These are phyloP conservation scores for Dermatemys mawii DNA, from an alignment of 2,113 vertebrate genomes.

Conservation along the genomic window DNA sequence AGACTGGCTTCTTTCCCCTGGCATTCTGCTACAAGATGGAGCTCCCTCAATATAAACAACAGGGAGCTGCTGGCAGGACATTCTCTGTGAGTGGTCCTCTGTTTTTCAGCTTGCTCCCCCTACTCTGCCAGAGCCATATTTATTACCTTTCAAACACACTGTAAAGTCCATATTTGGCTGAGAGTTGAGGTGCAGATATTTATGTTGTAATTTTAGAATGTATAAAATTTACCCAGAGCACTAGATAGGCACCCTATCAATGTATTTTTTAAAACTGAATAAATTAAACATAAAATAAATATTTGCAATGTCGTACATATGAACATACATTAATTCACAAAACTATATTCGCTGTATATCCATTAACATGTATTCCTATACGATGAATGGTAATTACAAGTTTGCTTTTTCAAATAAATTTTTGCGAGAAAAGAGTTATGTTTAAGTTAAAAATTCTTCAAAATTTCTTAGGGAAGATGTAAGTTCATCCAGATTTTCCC, in stretches of 20 bases:
- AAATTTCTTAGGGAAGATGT: background rate
- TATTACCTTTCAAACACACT: background rate
- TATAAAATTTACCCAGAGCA: background rate
- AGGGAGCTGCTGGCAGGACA: background rate
- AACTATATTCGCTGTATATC: background rate
- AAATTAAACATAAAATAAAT: background rate
- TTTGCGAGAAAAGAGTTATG: background rate
- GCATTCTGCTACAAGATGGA: background rate
- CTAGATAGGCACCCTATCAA: background rate
- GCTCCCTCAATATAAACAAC: background rate
- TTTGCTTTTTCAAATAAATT: background rate
- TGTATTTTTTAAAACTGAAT: background rate
- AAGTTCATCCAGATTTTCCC: background rate
- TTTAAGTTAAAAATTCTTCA: background rate
- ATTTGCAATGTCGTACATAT: background rate
- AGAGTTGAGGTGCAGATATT: background rate
- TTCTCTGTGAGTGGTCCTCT: background rate
- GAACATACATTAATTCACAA: background rate
- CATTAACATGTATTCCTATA: background rate
- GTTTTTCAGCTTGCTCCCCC: background rate
- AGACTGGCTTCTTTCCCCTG: background rate
- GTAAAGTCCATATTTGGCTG: background rate
- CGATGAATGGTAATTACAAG: background rate
- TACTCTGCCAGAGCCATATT: background rate
- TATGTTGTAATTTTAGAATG: background rate